Base-by-base conservation (phyloP, 2,888 invertebrate species). In the Orthonychiurus folsomi region DNA sequence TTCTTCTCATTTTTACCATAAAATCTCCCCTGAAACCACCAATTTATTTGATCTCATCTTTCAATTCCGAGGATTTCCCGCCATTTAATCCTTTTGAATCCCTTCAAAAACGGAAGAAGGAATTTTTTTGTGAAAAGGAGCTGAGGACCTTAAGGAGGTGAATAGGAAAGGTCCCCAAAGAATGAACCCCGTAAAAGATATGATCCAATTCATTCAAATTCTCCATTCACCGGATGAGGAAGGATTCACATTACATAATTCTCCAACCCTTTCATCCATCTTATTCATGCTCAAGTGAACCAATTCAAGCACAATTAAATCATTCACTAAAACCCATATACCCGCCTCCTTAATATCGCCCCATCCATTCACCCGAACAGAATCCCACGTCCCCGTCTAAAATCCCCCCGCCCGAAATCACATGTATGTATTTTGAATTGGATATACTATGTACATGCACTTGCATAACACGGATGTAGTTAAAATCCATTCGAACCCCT, bases 201-300 rank as follows among this genome's bases (percentile, higher is more conserved):
- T 50, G 59, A 59, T 59, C 50, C 59, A 50, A 59, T 59, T 59
- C 59, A 59, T 18, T 18, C 25, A 27, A 18, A 26, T 24, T 50
- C 56, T 62, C 66, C 66, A 26, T 24, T 50, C 56, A 63, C 66
- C 66, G 66, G 66, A 66, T 66, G 66, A 63, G 66, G 56, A n/a
- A n/a, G n/a, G n/a, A n/a, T 37, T 66, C 66, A 60, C 63, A 66
- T 66, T 66, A 60, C 66, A 61, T 50, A 50, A 59, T 23, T 59
- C 37, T 37, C 5, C 63, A 63, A 63, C 62, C 63, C 61, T 65
- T 62, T 63, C 63, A 59, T 28, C 59, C 56, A 56, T 57, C 50
- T 61, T 59, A 48, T 58, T 37, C 27, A 61, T 62, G 61, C 63
- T 57, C 60, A 62, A 65, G 48, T 63, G 61, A 65, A 65, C 65